A percentile compares a stretch with the other conserved stretches of the same genome.
These are phyloP conservation scores for Myotis daubentonii DNA, from an alignment of 2,797 vertebrate genomes.

Conservation along the genomic window DNA sequence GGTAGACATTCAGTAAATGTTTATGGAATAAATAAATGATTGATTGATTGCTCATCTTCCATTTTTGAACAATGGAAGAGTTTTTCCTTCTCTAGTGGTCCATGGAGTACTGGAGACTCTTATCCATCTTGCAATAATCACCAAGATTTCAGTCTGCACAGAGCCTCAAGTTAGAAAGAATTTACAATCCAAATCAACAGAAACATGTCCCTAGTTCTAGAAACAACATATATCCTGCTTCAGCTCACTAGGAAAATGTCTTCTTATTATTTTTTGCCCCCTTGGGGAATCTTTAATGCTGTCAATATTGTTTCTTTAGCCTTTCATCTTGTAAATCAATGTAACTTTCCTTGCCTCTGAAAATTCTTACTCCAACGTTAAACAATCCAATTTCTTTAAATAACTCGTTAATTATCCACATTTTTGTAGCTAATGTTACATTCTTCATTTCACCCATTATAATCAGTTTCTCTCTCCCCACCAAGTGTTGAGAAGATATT, in stretches of 20 bases:
- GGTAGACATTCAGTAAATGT: background rate
- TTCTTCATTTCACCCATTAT: background rate
- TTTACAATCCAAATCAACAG: constrained; percentile 22
- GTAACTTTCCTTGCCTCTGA: constrained; percentile 28
- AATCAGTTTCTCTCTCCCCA: constrained; percentile 36
- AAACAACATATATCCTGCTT: background rate
- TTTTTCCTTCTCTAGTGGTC: background rate
- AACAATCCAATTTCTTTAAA: background rate
- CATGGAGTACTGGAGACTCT: background rate
- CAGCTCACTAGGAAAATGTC: background rate
- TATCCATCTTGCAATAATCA: constrained; percentile 7
- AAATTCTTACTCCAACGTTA: constrained; percentile 31
- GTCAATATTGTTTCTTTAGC: background rate
- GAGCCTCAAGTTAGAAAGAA: constrained; percentile 36
- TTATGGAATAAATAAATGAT: background rate
- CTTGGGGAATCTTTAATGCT: constrained; percentile 34
- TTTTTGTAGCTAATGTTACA: background rate
- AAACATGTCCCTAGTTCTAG: background rate
- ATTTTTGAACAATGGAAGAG: background rate
- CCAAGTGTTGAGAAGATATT: background rate
- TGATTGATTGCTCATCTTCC: background rate
- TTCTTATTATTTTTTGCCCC: background rate
- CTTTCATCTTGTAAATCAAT: constrained; percentile 36
- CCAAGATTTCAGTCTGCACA: background rate
- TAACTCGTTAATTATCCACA: constrained; percentile 51